Base-by-base conservation (phyloP, 2,113 vertebrate species). In the Todiramphus saurophagus region DNA sequence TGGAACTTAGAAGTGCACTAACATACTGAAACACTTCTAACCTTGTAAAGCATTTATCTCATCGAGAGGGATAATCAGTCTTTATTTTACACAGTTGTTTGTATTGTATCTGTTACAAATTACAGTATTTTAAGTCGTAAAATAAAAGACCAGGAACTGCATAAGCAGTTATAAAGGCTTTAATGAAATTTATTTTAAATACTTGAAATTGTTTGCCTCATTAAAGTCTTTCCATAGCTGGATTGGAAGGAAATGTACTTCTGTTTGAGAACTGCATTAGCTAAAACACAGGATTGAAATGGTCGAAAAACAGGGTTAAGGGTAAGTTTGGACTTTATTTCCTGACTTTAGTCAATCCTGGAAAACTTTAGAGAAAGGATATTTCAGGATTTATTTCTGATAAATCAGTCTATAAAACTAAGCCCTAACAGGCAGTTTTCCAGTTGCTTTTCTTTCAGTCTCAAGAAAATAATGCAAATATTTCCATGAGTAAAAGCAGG, bases 371-470 rank as follows among this genome's bases (percentile, higher is more conserved):
- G 55, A 79, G 28, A 60, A 91, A 84, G 69, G 72, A 23, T 79
- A 78, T 82, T 95, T 90, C 28, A 56, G 77, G 35, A 78, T 93
- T 95, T 87, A 76, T 91, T 94, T 91, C 55, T 94, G 83, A 85
- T 92, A 92, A 93, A 76, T 87, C 59, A 39, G 50, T 44, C 43
- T 91, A 11, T 83, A 84, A 92, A 90, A 78, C 69, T 96, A 85
- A 96, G 37, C 59, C 55, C 13, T 69, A 69, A 66, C 73, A 55
- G 89, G 92, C 86, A 78, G 37, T 79, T n/a, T 70, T 90, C 83
- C 92, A 90, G 66, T 64, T 94, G 73, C 10, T 63, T 77, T 89
- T 91, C 87, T 95, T 93, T 89, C 53, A 37, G 16, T 95, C 7
- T 12, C 70, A 92, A 85, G 74, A 73, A 94, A 93, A 93, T 81